Evolutionary conservation across 2,797 vertebrate species (phyloP).

Genomic region (Pangasius djambal): DNA sequence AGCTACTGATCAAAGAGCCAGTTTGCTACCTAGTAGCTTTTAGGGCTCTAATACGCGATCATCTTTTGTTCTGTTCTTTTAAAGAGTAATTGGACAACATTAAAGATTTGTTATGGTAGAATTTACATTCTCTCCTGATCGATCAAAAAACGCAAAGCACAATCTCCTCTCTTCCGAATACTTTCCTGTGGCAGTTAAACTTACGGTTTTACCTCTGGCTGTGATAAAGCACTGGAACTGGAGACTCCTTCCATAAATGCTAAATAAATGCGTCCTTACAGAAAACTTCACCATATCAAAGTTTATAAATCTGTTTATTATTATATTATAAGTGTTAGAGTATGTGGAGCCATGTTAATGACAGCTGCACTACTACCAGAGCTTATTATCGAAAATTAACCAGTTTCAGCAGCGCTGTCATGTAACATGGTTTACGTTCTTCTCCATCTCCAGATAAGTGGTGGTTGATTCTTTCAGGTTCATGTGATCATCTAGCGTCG

Average conservation of each 20-base stretch:
- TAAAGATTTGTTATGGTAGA: slow-evolving; percentile 70
- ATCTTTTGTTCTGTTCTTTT: slow-evolving; percentile 73
- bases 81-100: slow-evolving; percentile 74
- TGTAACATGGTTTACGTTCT: background rate
- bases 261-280: background rate
- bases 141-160: background rate
- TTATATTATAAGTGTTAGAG: background rate
- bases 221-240: background rate
- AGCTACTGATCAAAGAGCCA: slow-evolving; percentile 74
- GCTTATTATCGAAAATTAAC: background rate
- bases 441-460: slow-evolving; percentile 23
- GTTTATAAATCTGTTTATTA: background rate
- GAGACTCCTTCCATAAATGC: slow-evolving; percentile 4
- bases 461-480: slow-evolving; percentile 16
- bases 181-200: background rate
- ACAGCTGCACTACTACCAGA: background rate
- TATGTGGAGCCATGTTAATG: background rate
- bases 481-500: background rate
- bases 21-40: slow-evolving; percentile 73
- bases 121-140: slow-evolving; percentile 56
- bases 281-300: background rate
- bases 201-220: background rate
- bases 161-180: background rate
- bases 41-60: slow-evolving; percentile 68
- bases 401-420: background rate